Conservation (phyloP, 1,140 invertebrate genomes). For the Lordiphosa mommai region DNA sequence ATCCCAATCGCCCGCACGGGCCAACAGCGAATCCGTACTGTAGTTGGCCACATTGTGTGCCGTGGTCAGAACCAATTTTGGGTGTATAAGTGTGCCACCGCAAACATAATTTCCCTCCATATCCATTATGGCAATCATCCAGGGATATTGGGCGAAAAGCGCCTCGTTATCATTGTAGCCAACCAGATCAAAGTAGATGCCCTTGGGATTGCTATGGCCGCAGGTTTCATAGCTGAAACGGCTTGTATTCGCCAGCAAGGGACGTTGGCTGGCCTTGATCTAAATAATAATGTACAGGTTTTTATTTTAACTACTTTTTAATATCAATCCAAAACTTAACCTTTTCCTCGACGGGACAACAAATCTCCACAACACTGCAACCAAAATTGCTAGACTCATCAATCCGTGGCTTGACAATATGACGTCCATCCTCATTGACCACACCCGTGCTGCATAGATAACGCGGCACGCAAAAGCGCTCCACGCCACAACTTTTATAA, state of each 20-base stretch:
- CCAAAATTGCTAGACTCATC: conserved; percentile 37
- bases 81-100: conserved; percentile 85
- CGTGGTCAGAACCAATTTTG: conserved; percentile 84
- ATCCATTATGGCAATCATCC: conserved; percentile 90
- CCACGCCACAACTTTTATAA: conserved; percentile 35
- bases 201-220: conserved; percentile 85
- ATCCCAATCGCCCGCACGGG: conserved; percentile 89
- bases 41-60: conserved; percentile 82
- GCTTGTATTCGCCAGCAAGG: background rate
- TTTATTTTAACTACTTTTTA: background rate
- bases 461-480: conserved; percentile 45
- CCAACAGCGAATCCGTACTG: conserved; percentile 48
- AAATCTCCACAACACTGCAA: conserved; percentile 37
- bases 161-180: conserved; percentile 83
- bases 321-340: conserved; percentile 13
- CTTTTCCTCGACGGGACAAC: conserved; percentile 35
- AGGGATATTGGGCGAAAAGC: conserved; percentile 84
- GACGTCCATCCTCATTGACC: conserved; percentile 43
- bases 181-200: conserved; percentile 86
- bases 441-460: conserved; percentile 38
- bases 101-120: conserved; percentile 82
- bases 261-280: conserved; percentile 14
- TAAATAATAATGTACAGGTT: too few relatives aligned
- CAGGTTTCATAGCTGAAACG: conserved; percentile 81
- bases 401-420: conserved; percentile 45